Conservation (phyloP, 2,113 vertebrate genomes). For the Lasiurus borealis region DNA sequence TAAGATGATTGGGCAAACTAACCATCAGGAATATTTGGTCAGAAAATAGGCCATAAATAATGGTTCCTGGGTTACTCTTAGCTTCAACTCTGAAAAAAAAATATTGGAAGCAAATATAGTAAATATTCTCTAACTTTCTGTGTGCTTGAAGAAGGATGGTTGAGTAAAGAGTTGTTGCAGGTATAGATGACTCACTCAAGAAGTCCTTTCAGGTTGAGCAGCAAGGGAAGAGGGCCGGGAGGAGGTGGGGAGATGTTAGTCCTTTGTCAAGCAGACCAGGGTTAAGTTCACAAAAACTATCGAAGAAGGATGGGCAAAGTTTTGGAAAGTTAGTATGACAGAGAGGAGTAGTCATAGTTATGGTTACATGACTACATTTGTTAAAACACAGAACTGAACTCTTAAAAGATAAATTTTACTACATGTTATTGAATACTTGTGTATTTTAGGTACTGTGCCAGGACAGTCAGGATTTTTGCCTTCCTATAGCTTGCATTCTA, state of each 20-base stretch:
- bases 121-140: conserved; percentile 35
- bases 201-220: neutral
- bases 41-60: conserved; percentile 39
- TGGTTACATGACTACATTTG: neutral
- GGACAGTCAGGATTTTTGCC: neutral
- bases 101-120: neutral
- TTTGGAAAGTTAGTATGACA: neutral
- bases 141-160: neutral
- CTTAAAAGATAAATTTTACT: neutral
- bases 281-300: neutral
- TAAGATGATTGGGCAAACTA: conserved; percentile 1
- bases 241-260: neutral
- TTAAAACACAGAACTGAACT: neutral
- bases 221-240: neutral
- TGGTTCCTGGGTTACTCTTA: conserved; percentile 19
- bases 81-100: neutral
- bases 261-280: neutral
- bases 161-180: neutral
- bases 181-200: neutral
- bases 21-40: neutral
- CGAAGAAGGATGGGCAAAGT: neutral
- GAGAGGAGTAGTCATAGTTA: neutral
- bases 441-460: neutral
- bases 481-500: neutral
- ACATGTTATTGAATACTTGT: neutral